These are phyloP conservation scores for Phymorhynchus buccinoides DNA, from an alignment of 1,140 invertebrate species.

Conservation along the genomic window DNA sequence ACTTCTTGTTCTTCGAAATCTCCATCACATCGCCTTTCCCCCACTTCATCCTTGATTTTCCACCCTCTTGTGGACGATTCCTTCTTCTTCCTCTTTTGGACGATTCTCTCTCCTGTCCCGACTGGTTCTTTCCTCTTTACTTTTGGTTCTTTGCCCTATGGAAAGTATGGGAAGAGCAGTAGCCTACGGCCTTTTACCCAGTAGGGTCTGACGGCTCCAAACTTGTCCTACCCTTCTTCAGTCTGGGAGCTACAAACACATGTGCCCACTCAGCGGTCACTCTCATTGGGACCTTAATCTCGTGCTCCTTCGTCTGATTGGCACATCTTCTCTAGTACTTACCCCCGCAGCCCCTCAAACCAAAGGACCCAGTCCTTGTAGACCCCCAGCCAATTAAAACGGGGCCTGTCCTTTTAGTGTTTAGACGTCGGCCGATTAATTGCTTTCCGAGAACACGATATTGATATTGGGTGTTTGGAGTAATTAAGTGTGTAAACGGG, in stretches of 20 bases:
- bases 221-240: conserved; percentile 18
- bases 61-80: no score
- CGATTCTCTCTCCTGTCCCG: neutral
- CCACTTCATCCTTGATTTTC: no score
- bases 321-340: conserved; percentile 23
- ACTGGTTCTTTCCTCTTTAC: neutral
- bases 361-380: neutral
- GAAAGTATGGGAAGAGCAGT: neutral
- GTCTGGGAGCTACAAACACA: conserved; percentile 41
- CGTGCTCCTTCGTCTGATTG: conserved; percentile 24
- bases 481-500: conserved; percentile 39
- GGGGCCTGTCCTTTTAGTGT: conserved; percentile 20
- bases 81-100: no score
- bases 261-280: conserved; percentile 41
- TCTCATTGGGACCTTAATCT: conserved; percentile 5
- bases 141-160: neutral
- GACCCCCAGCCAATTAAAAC: conserved; percentile 32
- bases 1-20: no score
- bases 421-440: conserved; percentile 41
- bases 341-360: conserved; percentile 19
- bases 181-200: conserved; percentile 29
- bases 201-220: conserved; percentile 25
- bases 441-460: conserved; percentile 35
- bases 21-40: no score
- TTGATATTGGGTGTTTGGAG: conserved; percentile 40